These are phyloP conservation scores for Tapirus terrestris DNA, from an alignment of 2,113 vertebrate genomes.

Conservation along the genomic window DNA sequence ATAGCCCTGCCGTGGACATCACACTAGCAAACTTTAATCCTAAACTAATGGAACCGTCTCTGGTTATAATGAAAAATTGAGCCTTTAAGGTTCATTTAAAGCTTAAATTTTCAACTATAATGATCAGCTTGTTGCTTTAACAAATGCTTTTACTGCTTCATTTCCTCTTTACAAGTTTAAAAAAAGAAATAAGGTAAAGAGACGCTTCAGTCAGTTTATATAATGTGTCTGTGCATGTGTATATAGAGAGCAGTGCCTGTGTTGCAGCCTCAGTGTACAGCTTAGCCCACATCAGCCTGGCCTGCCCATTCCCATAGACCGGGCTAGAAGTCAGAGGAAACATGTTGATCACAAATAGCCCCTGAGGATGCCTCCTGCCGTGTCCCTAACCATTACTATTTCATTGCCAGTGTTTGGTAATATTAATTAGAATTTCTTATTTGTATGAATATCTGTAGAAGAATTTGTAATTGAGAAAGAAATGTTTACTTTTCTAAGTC, in stretches of 20 bases:
- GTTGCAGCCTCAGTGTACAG: neutral
- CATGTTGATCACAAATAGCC: neutral
- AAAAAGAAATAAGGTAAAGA: neutral
- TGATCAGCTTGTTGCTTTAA: neutral
- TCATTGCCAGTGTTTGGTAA: neutral
- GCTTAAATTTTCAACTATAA: neutral
- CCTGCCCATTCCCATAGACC: neutral
- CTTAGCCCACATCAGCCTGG: neutral
- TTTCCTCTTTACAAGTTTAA: neutral
- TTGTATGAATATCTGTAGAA: neutral
- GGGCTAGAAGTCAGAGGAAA: neutral
- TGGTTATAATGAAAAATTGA: neutral
- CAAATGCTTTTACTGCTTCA: neutral
- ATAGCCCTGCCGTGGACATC: neutral
- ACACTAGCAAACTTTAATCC: neutral
- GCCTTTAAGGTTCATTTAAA: neutral
- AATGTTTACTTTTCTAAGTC: neutral
- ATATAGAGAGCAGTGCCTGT: fast-evolving
- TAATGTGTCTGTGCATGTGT: fast-evolving
- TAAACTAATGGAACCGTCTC: neutral
- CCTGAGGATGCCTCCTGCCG: neutral
- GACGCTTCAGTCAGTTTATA: neutral
- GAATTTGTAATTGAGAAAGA: neutral
- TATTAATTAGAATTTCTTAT: neutral
- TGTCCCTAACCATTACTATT: fast-evolving